Percentiles rank a stretch among this genome's conserved stretches.
phyloP scores from a whole-genome alignment of 2,797 vertebrate species.

The Babyrousa celebensis region DNA sequence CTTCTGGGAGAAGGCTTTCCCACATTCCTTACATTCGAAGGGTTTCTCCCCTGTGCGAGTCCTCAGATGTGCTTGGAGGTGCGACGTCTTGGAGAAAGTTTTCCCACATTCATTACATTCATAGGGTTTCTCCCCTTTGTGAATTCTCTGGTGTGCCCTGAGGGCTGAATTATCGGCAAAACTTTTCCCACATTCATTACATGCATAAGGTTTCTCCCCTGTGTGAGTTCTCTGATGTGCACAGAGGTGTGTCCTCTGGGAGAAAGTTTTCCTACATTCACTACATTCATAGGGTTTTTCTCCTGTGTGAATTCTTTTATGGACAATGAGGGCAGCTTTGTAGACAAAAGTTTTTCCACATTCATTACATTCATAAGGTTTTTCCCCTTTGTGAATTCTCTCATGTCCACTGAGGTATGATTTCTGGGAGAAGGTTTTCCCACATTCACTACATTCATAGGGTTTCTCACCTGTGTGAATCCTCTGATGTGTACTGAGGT shows the following conservation, averaged over 20 bases:
- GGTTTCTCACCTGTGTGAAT: constrained; percentile 70
- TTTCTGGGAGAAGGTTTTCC: constrained; percentile 65
- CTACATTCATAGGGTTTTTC: constrained; percentile 71
- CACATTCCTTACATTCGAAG: constrained; percentile 66
- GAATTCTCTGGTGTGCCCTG: constrained; percentile 66
- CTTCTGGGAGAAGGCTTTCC: constrained; percentile 69
- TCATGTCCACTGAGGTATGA: constrained; percentile 60
- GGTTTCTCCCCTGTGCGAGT: constrained; percentile 69
- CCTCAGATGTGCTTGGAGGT: constrained; percentile 39
- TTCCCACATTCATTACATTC: constrained; percentile 56
- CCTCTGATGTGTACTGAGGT: constrained; percentile 52
- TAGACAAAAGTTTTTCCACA: constrained; percentile 69
- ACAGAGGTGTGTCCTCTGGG: constrained; percentile 54
- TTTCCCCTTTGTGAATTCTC: constrained; percentile 64
- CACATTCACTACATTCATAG: constrained; percentile 66
- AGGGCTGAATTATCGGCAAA: background rate
- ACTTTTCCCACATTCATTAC: constrained; percentile 38
- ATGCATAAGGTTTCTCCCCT: constrained; percentile 66
- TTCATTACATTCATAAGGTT: constrained; percentile 67
- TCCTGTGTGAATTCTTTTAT: constrained; percentile 74
- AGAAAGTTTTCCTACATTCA: constrained; percentile 72
- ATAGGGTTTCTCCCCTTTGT: constrained; percentile 71
- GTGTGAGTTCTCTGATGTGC: constrained; percentile 74
- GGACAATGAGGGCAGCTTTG: constrained; percentile 58
- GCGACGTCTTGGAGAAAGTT: background rate